Base-by-base conservation (phyloP, 1,140 invertebrate species). In the Leptinotarsa undecemlineata region DNA sequence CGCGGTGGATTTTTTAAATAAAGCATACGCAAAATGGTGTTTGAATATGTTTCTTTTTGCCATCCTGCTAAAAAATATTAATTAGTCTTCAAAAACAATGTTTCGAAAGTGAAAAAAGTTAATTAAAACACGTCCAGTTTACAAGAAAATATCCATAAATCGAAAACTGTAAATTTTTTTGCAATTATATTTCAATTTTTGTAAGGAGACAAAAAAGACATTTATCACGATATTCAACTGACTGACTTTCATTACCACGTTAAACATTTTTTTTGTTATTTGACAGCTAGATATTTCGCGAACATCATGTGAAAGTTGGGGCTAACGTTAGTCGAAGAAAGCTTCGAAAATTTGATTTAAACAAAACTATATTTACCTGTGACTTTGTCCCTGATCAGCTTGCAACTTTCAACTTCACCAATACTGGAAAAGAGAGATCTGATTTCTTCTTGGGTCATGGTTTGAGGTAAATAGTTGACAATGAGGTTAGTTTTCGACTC, bases 391-490 rank as follows among this genome's bases (percentile, higher is more conserved):
- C 97, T 89, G 81, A 99, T 99, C 73, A 99, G 89, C 88, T 99
- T 99, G 88, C 98, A 99, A 82, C 96, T 98, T 86, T 99, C 98
- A 68, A 99, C 96, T 86, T 99, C 97, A 62, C 98, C 98, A 84
- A 99, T 98, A 82, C 95, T 97, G 19, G 96, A 95, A 87, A 99
- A 99, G 64, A 99, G 89, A 64, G 96, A 97, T 74, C 96, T 90
- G 76, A 99, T 98, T 86, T 99, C 98, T 86, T 99, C 98, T 87
- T 99, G 98, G 33, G 96, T 98, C 98, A 99, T 99, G 72, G 95
- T 98, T 88, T 99, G 98, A 66, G 98, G 98, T 83, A 99, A 89
- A 87, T 99, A 99, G 87, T 99, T 99, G 79, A 99, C 98, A 85
- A 99, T 99, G 77, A 99, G 91, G 89, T 99, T 99, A 68, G 96